phyloP scores from a whole-genome alignment of 1,140 invertebrate species.

The Lethocerus indicus region DNA sequence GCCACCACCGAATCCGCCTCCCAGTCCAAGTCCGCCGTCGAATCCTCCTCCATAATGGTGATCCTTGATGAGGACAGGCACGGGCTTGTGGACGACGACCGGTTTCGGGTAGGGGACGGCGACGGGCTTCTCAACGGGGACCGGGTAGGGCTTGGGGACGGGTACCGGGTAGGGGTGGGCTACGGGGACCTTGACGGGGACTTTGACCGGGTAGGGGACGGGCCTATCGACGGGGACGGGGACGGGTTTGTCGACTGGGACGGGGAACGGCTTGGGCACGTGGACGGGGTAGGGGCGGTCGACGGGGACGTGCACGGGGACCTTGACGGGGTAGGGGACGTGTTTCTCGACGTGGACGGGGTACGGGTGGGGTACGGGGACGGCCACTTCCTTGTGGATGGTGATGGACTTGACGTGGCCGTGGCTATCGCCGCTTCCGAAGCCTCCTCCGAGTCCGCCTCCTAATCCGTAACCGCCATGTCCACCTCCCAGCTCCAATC shows the following conservation, averaged over 20 bases:
- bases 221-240: constrained; percentile 38
- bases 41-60: constrained; percentile 7
- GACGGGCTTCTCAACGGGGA: constrained; percentile 38
- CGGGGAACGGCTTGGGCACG: constrained; percentile 29
- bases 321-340: constrained; percentile 42
- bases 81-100: constrained; percentile 33
- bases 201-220: constrained; percentile 27
- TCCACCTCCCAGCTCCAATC: not conserved
- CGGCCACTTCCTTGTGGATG: constrained; percentile 27
- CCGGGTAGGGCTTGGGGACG: constrained; percentile 24
- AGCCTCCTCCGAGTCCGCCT: constrained; percentile 10
- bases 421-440: constrained; percentile 15
- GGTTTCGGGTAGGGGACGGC: constrained; percentile 37
- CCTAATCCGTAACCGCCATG: constrained; percentile 5
- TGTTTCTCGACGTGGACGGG: constrained; percentile 34
- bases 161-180: constrained; percentile 34
- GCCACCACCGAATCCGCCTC: too few species aligned
- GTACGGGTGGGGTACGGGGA: constrained; percentile 19
- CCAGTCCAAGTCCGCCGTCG: not conserved
- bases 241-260: constrained; percentile 34
- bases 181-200: constrained; percentile 34
- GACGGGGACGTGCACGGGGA: constrained; percentile 38
- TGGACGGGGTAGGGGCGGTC: constrained; percentile 40
- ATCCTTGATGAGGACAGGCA: constrained; percentile 38
- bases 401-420: constrained; percentile 28